Base-by-base conservation (phyloP, 2,113 vertebrate species). In the Penelope pileata region DNA sequence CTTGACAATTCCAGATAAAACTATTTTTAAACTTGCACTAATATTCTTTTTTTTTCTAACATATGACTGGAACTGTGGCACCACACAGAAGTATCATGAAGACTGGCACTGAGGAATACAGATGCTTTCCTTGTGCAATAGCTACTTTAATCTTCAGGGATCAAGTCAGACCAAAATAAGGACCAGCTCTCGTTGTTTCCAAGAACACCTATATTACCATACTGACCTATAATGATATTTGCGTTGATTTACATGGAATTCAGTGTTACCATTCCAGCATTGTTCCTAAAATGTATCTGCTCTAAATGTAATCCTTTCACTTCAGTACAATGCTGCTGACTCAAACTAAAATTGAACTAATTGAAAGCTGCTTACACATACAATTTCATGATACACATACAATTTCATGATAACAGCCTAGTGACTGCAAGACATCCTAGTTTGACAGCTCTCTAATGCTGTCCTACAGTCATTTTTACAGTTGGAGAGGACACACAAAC, bases 71-170 rank as follows among this genome's bases (percentile, higher is more conserved):
- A 85, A 17, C 26, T 24, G 29, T 26, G 23, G 43, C 36, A 86
- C 47, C 24, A 51, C 22, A 40, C 40, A 54, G 13, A 54, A 59
- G 22, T 4, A 54, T 15, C 23, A n/a, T 0, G 2, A 63, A 12
- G 26, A 63, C 23, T 23, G 10, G 22, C 14, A 63, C 14, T 6
- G 24, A 72, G 68, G n/a, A 86, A 59, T 3, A 73, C 6, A 45
- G 15, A 48, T 21, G 48, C 6, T 30, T 47, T 6, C 14, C 43
- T 36, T 45, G 17, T 60, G 30, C 50, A 69, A 53, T 47, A 48
- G 12, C 54, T 34, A 34, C 36, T 26, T 27, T 14, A 64, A 34
- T n/a, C 40, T 83, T 69, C 34, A 34, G n/a, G 13, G 56, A 62
- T 4, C 4, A 63, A 48, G 26, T 58, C 6, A 75, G 8, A 36